Conservation (phyloP, 2,888 invertebrate genomes). For the Dicycla oo region DNA sequence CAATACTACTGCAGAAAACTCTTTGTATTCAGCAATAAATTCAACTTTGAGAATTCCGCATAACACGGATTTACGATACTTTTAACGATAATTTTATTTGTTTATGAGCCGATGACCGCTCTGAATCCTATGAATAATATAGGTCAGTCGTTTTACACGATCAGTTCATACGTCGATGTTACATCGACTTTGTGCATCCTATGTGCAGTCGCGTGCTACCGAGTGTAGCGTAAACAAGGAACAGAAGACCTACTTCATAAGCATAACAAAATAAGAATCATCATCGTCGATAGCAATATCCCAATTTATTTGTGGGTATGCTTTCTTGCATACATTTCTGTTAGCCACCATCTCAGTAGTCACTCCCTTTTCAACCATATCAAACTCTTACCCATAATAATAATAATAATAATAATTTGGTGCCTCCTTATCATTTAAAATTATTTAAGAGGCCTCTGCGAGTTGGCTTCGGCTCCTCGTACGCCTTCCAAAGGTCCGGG, state of each 20-base stretch:
- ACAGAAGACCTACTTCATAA: constrained; percentile 7
- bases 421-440: too few relatives aligned
- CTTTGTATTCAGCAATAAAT: background rate
- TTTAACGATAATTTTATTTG: too few relatives aligned
- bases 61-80: constrained; percentile 17
- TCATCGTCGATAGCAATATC: background rate
- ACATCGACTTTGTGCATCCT: background rate
- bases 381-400: background rate
- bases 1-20: background rate
- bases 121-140: constrained; percentile 17
- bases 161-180: background rate
- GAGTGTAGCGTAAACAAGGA: rapidly evolving
- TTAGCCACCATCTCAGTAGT: too few relatives aligned
- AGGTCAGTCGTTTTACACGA: constrained; percentile 20
- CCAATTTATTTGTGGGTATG: background rate
- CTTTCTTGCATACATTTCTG: background rate
- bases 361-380: background rate
- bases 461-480: too few relatives aligned
- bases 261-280: background rate
- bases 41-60: background rate
- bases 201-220: constrained; percentile 24
- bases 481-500: too few relatives aligned
- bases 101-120: constrained; percentile 6
- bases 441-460: too few relatives aligned
- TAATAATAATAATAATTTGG: too few relatives aligned